A percentile compares a stretch with the other conserved stretches of the same genome.
Evolutionary conservation across 2,888 invertebrate species (phyloP).

Genomic region (Phyto melanocephala): DNA sequence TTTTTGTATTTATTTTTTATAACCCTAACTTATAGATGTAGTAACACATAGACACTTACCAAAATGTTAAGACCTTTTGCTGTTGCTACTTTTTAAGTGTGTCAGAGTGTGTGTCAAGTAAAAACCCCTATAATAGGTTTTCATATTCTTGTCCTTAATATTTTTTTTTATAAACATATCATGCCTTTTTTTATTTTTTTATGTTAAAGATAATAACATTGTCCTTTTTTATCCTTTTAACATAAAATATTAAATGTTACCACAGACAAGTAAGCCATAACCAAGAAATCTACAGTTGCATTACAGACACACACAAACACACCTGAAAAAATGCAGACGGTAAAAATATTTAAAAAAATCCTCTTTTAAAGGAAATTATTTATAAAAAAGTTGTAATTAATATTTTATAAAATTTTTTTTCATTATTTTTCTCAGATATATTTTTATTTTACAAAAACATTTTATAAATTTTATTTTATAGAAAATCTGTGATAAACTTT

Average conservation of each 20-base stretch:
- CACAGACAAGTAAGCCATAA: constrained; percentile 27
- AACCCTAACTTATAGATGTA: not conserved
- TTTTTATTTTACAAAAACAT: too few species aligned
- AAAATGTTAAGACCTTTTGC: not conserved
- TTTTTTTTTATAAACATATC: not conserved
- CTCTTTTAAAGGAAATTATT: too few species aligned
- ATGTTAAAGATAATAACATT: constrained; percentile 50
- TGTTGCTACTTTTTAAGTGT: not conserved
- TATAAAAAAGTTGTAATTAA: too few species aligned
- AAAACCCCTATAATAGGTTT: constrained; percentile 50
- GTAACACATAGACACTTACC: not conserved
- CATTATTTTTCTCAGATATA: too few species aligned
- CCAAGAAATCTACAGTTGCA: constrained; percentile 26
- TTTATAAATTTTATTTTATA: too few species aligned
- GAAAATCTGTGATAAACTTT: too few species aligned
- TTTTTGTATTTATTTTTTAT: too few species aligned
- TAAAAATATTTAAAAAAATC: not conserved
- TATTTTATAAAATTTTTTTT: too few species aligned
- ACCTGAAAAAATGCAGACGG: constrained; percentile 8
- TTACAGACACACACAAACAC: constrained; percentile 16
- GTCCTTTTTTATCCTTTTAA: constrained; percentile 53
- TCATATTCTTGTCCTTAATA: constrained; percentile 32
- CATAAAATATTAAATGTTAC: constrained; percentile 45
- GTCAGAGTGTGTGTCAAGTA: not conserved
- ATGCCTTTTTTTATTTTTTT: not conserved